Conservation (phyloP, 2,888 invertebrate genomes). For the Noctua comes region DNA sequence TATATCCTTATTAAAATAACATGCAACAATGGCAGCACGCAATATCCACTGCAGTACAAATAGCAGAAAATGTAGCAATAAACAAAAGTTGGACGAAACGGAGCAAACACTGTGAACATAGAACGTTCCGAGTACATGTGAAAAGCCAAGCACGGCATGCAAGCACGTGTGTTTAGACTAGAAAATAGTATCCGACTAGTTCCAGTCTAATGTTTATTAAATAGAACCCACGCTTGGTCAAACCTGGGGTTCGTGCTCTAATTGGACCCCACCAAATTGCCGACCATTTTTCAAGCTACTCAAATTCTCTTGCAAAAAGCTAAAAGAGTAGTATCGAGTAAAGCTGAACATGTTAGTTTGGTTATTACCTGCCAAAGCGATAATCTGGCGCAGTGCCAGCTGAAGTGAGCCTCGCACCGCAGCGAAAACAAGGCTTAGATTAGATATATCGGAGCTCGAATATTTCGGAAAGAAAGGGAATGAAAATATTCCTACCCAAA, state of each 20-base stretch:
- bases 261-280: background rate
- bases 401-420: constrained; percentile 20
- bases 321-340: constrained; percentile 15
- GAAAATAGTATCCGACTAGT: constrained; percentile 30
- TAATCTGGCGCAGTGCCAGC: constrained; percentile 47
- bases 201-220: constrained; percentile 15
- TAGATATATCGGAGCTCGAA: constrained; percentile 4
- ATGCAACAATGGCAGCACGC: constrained; percentile 35
- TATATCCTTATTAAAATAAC: constrained; percentile 31
- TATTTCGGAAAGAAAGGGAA: constrained; percentile 1
- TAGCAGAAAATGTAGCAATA: background rate
- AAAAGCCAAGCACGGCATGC: constrained; percentile 26
- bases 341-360: constrained; percentile 29
- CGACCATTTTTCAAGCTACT: background rate
- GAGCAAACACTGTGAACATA: constrained; percentile 27
- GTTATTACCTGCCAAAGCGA: constrained; percentile 36
- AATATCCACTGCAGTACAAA: constrained; percentile 21
- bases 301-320: constrained; percentile 2
- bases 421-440: constrained; percentile 24
- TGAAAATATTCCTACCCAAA: background rate
- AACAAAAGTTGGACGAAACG: constrained; percentile 29
- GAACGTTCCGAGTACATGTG: constrained; percentile 18
- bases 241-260: background rate
- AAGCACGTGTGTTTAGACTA: constrained; percentile 37
- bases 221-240: background rate